Conservation (phyloP, 2,797 vertebrate species). For the Botia almorhae region DNA sequence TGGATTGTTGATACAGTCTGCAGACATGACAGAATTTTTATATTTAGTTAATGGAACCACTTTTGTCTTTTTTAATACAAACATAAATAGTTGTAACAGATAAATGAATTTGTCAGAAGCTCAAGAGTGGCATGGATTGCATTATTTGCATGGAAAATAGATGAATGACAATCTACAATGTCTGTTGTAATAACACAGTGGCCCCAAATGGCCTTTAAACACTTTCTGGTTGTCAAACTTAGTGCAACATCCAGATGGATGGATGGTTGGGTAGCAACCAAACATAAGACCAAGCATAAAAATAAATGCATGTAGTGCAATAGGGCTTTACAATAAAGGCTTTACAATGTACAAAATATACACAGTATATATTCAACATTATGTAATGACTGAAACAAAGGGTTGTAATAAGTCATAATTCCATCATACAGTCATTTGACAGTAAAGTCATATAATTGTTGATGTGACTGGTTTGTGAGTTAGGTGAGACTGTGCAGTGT, state of each 20-base stretch:
- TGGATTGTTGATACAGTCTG: not conserved
- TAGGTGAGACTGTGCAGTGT: slow-evolving; percentile 49
- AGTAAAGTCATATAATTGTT: not conserved
- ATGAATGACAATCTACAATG: too few relatives aligned
- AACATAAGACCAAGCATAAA: too few relatives aligned
- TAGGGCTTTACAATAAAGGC: too few relatives aligned
- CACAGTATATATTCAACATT: too few relatives aligned
- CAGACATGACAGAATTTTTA: not conserved
- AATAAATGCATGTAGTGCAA: too few relatives aligned
- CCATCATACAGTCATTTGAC: not conserved
- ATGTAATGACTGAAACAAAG: not conserved
- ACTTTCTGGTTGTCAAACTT: too few relatives aligned
- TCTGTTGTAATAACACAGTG: too few relatives aligned
- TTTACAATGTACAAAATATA: too few relatives aligned
- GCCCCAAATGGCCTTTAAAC: too few relatives aligned
- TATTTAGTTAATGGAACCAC: not conserved
- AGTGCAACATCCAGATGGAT: too few relatives aligned
- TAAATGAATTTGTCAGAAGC: not conserved
- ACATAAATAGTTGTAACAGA: not conserved
- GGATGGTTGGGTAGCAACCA: too few relatives aligned
- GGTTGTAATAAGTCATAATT: not conserved
- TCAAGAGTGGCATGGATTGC: not conserved
- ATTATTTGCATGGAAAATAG: not conserved
- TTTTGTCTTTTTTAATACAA: not conserved
- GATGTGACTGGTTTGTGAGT: slow-evolving; percentile 41